Evolutionary conservation across 2,888 invertebrate genomes (phyloP), one percentile per base, ranked within the genome.

Genomic region (Sinodicranocentrus sp.): DNA sequence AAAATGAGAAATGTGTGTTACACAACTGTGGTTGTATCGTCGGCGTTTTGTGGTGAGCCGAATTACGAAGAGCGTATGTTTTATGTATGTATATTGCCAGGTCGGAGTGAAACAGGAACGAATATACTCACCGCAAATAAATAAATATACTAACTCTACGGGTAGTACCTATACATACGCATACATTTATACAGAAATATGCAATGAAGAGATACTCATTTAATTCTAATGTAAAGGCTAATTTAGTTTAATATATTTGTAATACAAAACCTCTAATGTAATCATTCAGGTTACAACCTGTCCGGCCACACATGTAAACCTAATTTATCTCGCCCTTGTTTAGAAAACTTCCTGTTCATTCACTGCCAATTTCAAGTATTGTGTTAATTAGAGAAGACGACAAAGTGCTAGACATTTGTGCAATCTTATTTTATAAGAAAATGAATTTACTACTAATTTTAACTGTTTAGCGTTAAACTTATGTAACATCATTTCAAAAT

Each of bases 141-240:
- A 39, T 33, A 17, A 1, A 73, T 17, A 54, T 21, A 54, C 67
- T 68, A 76, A 76, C 57, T 54, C 44, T 80, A 80, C 79, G 79
- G 79, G 79, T 80, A 80, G 79, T 72, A 80, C 79, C 71, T 72
- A 72, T 13, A 21, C 44, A 73, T 48, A 43, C 48, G 19, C 39
- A n/a, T 15, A 25, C 44, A 23, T n/a, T 57, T n/a, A 23, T 25
- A 57, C 21, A 61, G 23, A 79, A 33, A 52, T 63, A 48, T 63
- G 71, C 52, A 33, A 6, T 6, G 77, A 71, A 61, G 61, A 61
- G 78, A 79, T 79, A 79, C 78, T 79, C 78, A 79, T 79, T 71
- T 65, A 33, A 63, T 52, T 70, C 68, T 77, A 68, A 68, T 68
- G 44, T 77, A 39, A 63, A 44, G 28, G 26, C 52, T 65, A 76